phyloP scores from a whole-genome alignment of 2,113 vertebrate species.

The Rhinopomastus cyanomelas region DNA sequence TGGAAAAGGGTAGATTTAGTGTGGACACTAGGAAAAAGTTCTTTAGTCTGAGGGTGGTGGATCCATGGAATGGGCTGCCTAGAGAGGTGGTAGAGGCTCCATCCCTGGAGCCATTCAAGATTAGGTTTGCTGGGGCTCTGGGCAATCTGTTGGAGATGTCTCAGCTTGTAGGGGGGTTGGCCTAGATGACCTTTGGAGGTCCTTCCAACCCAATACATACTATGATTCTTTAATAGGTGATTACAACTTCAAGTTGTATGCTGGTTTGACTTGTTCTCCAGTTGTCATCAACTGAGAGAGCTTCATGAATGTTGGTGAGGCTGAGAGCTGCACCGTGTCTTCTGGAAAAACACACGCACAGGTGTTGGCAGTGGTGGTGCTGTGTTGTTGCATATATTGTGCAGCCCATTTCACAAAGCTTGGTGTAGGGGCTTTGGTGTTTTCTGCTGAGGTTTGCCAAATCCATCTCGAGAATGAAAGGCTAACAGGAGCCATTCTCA shows the following conservation, averaged over 20 bases:
- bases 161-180: no score
- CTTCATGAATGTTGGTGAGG: not conserved
- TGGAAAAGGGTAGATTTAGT: no score
- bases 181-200: no score
- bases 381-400: not conserved
- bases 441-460: not conserved
- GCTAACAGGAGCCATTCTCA: not conserved
- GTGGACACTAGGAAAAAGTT: no score
- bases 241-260: not conserved
- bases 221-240: not conserved
- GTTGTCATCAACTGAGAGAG: accelerated
- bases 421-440: not conserved
- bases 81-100: no score
- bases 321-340: not conserved
- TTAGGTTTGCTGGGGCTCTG: no score
- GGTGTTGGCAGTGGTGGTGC: not conserved
- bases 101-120: no score
- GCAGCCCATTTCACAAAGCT: not conserved
- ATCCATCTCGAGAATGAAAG: not conserved
- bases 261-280: not conserved
- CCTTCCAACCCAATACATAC: no score
- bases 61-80: no score
- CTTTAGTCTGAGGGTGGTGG: no score
- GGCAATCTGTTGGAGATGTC: no score
- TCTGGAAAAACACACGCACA: not conserved